Evolutionary conservation across 1,140 invertebrate genomes (phyloP).

Genomic region (Penaeus japonicus): DNA sequence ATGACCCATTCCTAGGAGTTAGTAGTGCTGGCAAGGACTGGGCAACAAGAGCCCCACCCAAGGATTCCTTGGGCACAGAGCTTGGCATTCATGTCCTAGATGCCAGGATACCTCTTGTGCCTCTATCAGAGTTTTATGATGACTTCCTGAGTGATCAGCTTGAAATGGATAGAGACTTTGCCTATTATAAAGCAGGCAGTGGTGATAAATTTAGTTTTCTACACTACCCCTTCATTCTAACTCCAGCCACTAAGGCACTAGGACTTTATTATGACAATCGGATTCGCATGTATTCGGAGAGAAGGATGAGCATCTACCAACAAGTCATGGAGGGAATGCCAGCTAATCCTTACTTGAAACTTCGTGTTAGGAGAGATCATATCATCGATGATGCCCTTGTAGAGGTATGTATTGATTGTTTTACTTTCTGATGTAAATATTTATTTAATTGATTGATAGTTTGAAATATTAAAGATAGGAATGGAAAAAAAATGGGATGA

Average conservation of each 20-base stretch:
- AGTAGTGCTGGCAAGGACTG: conserved; percentile 61
- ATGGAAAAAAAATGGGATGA: too few relatives aligned
- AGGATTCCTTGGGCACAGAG: conserved; percentile 66
- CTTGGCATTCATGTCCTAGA: conserved; percentile 81
- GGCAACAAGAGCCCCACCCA: conserved; percentile 59
- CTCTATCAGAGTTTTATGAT: conserved; percentile 91
- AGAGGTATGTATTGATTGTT: conserved; percentile 69
- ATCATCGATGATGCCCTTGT: conserved; percentile 92
- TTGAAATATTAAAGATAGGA: too few relatives aligned
- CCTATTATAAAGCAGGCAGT: conserved; percentile 80
- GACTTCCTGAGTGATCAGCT: conserved; percentile 89
- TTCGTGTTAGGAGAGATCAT: conserved; percentile 82
- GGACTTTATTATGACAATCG: conserved; percentile 93
- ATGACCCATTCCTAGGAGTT: conserved; percentile 59
- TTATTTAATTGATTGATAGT: too few relatives aligned
- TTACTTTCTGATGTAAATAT: background rate
- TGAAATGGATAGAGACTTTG: conserved; percentile 92
- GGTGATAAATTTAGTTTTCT: conserved; percentile 87
- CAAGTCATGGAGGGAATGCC: conserved; percentile 78
- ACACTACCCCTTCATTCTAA: conserved; percentile 89
- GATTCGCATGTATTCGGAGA: conserved; percentile 92
- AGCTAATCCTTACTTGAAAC: conserved; percentile 83
- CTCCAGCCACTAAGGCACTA: conserved; percentile 89
- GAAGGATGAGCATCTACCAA: conserved; percentile 82
- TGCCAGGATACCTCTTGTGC: conserved; percentile 81